Base-by-base conservation (phyloP, 2,797 vertebrate species). In the Helostoma temminkii region DNA sequence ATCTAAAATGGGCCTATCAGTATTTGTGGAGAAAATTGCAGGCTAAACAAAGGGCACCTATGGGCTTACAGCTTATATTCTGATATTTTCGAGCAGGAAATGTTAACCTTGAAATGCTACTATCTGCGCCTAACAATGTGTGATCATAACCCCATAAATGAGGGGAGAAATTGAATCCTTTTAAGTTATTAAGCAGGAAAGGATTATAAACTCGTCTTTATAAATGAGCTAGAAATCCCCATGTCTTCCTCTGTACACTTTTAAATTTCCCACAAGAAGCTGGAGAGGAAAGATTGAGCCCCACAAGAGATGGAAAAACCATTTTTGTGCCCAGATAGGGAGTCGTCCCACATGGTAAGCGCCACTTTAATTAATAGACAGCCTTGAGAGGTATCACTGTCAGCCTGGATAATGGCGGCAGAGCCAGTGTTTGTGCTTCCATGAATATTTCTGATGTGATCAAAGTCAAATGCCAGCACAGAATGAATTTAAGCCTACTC, bases 401-500 rank as follows among this genome's bases (percentile, higher is more conserved):
- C 93, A 88, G 92, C 82, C 91, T 92, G 95, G 93, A 88, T 87
- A 87, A 90, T 88, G 77, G 88, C 49, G 80, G 93, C 95, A 94
- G 93, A 93, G 92, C 91, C 88, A 94, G 92, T 97, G 93, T 92
- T 93, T 58, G 91, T 94, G 95, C 95, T 93, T 94, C 93, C 94
- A 92, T 94, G 94, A 96, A 95, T 96, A 95, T 95, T 96, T 94
- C 94, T 90, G 94, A 96, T 96, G 95, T 93, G 95, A 95, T 96
- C 94, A 95, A 96, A 95, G 95, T 92, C 89, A 94, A 93, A 94
- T 93, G 80, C 81, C 87, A 89, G 78, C 79, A 72, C 87, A 80
- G 89, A 91, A 86, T 81, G 92, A 86, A 88, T 89, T 87, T 92
- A 88, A 88, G 78, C 82, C 87, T 87, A 84, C 87, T 81, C 66